phyloP scores from a whole-genome alignment of 2,113 vertebrate genomes.

The Nibea albiflora region DNA sequence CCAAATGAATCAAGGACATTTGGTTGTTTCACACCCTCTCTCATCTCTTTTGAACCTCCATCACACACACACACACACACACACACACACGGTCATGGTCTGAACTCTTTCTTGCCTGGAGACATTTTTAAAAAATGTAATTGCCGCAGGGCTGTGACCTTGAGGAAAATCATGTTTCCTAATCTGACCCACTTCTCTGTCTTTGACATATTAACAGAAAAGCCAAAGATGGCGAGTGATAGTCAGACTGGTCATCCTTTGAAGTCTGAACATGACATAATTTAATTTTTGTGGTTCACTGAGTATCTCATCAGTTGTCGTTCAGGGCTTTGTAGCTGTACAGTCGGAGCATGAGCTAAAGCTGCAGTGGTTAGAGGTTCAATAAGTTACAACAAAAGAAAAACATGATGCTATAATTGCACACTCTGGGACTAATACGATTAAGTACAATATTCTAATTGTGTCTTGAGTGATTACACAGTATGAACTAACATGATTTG shows the following conservation, averaged over 20 bases:
- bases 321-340: slow-evolving; percentile 13
- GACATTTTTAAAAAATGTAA: neutral
- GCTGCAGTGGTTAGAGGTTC: slow-evolving; percentile 5
- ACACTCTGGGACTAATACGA: neutral
- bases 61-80: slow-evolving; percentile 19
- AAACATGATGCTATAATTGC: neutral
- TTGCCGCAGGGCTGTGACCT: slow-evolving; percentile 39
- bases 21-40: slow-evolving; percentile 12
- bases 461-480: neutral
- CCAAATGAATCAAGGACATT: slow-evolving; percentile 26
- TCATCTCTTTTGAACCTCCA: slow-evolving; percentile 2
- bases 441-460: slow-evolving; percentile 17
- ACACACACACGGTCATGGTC: slow-evolving; percentile 24
- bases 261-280: slow-evolving; percentile 21
- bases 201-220: slow-evolving; percentile 57
- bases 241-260: slow-evolving; percentile 30
- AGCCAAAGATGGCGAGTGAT: slow-evolving; percentile 19
- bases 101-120: slow-evolving; percentile 27
- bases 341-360: neutral
- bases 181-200: slow-evolving; percentile 42
- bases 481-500: slow-evolving; percentile 18
- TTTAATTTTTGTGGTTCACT: slow-evolving; percentile 12
- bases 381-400: neutral
- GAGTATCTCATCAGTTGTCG: neutral
- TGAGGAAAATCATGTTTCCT: slow-evolving; percentile 41